Percentiles rank a stretch among this genome's conserved stretches.
Evolutionary conservation across 2,888 invertebrate genomes (phyloP).

Genomic region (Masnerella sp.): DNA sequence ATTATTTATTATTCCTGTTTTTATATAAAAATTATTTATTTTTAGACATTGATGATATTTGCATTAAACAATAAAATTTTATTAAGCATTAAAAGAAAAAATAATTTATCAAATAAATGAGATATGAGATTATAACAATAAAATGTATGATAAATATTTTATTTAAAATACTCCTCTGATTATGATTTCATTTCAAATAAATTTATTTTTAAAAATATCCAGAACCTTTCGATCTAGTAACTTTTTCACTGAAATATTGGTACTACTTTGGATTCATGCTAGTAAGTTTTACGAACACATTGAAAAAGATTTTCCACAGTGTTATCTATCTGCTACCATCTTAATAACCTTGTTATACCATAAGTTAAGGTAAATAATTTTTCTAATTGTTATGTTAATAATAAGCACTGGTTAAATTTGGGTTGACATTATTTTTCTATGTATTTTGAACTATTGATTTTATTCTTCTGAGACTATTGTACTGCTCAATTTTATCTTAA

Average conservation of each 20-base stretch:
- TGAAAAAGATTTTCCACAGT: constrained; percentile 4
- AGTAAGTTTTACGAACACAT: constrained; percentile 22
- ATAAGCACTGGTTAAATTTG: background rate
- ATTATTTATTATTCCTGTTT: background rate
- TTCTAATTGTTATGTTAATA: constrained; percentile 17
- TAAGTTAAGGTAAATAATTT: constrained; percentile 42
- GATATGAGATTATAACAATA: no score
- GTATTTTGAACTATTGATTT: background rate
- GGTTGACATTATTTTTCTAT: background rate
- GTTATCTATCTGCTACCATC: constrained; percentile 42
- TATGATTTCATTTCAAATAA: no score
- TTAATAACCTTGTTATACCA: constrained; percentile 41
- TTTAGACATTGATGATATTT: no score
- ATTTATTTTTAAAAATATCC: background rate
- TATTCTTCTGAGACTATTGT: background rate
- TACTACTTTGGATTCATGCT: no score
- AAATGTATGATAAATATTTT: no score
- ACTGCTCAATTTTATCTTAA: background rate
- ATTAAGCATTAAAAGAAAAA: no score
- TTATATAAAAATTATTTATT: background rate
- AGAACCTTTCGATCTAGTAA: constrained; percentile 3
- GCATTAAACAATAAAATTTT: no score
- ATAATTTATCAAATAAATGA: no score
- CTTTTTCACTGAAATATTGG: background rate
- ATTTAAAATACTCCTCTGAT: no score